Base-by-base conservation (phyloP, 2,797 vertebrate species). In the Oreortyx pictus region DNA sequence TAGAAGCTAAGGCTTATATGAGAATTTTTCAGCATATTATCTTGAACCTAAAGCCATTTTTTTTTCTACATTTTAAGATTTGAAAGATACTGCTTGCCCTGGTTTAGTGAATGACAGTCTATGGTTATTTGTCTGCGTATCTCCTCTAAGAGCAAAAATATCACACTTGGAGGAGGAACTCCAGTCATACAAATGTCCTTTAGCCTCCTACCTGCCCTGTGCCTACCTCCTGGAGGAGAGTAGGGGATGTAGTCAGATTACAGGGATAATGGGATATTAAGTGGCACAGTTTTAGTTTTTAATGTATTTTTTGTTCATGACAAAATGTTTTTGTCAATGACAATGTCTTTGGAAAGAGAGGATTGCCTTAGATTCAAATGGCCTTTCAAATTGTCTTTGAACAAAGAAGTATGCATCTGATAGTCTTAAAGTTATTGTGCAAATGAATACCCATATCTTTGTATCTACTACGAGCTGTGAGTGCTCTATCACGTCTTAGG, bases 161-260 rank as follows among this genome's bases (percentile, higher is more conserved):
- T 41, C 46, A 27, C 24, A 49, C 11, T 70, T 41, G 54, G 50
- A 68, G 12, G 41, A 86, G 18, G 22, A 90, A 64, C 7, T 44
- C 35, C 56, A 67, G 19, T 41, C 60, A 15, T 33, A 61, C 4
- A 10, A 33, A 29, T 57, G 82, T 75, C 61, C 10, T 22, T 52
- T 31, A 57, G 16, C 1, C 0, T 64, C 20, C n/a, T 77, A 25
- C 9, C 60, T 47, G 27, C 5, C 31, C 2, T 10, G 24, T 7
- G 39, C 8, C 20, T 7, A n/a, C 11, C 14, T 86, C 17, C 24
- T 70, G 19, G 29, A 56, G 37, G 8, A 66, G 2, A 3, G 11
- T 12, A 14, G 6, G 7, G 10, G 4, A 14, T 56, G 39, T 15
- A 86, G 29, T 64, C 66, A 86, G 43, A 29, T 22, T 70, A 12